phyloP scores from a whole-genome alignment of 1,140 invertebrate species.

The Planococcus citri region DNA sequence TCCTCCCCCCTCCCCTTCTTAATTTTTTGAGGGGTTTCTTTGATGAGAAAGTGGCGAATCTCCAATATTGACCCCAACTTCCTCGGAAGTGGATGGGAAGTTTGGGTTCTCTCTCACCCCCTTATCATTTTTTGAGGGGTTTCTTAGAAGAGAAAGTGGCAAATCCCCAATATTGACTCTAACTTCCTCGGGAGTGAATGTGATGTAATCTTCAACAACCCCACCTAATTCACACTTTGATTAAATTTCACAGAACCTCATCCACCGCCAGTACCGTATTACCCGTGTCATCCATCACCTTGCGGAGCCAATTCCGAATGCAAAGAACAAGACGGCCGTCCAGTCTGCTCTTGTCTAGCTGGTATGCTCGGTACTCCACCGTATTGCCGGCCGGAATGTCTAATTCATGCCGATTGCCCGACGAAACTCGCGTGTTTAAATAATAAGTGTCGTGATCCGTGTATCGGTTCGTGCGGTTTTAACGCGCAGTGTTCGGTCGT shows the following conservation, averaged over 20 bases:
- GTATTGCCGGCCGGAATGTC: conserved; percentile 35
- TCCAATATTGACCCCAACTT: too few species aligned
- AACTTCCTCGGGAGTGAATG: too few species aligned
- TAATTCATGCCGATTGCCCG: conserved; percentile 36
- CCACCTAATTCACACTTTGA: neutral
- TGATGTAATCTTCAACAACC: too few species aligned
- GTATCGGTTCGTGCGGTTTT: conserved; percentile 35
- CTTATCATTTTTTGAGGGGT: too few species aligned
- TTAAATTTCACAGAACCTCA: conserved; percentile 16
- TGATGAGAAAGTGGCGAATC: too few species aligned
- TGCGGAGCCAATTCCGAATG: conserved; percentile 73
- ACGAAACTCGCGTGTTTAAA: conserved; percentile 32
- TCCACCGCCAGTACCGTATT: conserved; percentile 33
- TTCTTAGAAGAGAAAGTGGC: too few species aligned
- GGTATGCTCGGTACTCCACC: conserved; percentile 54
- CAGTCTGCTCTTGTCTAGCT: conserved; percentile 60
- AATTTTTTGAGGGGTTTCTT: too few species aligned
- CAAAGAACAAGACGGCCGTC: conserved; percentile 48
- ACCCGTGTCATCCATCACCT: conserved; percentile 64
- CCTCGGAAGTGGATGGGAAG: too few species aligned
- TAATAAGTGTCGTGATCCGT: conserved; percentile 36
- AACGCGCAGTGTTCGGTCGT: conserved; percentile 37
- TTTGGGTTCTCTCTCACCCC: too few species aligned
- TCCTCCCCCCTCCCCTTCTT: too few species aligned
- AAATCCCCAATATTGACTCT: too few species aligned